Base-by-base conservation (phyloP, 2,888 invertebrate species). In the Cheilosia impressa region DNA sequence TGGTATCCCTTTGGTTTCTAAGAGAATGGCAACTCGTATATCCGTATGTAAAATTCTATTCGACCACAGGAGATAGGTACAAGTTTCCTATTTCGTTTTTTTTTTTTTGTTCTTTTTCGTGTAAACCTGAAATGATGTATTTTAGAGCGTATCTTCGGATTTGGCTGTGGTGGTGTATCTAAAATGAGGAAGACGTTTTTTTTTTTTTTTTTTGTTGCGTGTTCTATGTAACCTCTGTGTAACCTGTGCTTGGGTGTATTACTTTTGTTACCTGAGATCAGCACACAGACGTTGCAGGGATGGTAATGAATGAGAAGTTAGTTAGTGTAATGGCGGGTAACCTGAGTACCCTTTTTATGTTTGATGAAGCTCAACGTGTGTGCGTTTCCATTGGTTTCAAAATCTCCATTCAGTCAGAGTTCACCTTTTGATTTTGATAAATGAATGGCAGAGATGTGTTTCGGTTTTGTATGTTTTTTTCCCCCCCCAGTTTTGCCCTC, bases 381-480 rank as follows among this genome's bases (percentile, higher is more conserved):
- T 62, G 55, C 38, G 75, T 73, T 80, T 65, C 69, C 75, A 79
- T 75, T 79, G 79, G 79, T 80, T 84, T 84, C 75, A 43, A 57
- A 72, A 63, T 73, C 68, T 83, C 78, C 78, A 78, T 83, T 83
- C 78, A 82, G 68, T 13, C 4, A 4, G 38, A 73, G 62, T 31
- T 79, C 66, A 75, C 65, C 75, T 84, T 84, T 84, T 79, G 75
- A 75, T 84, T 83, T 79, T 76, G 84, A 84, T 84, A 80, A 84
- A 84, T 80, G 84, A 80, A 84, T 75, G 62, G 45, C 22, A 55
- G 47, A 58, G 38, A 53, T 43, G 24, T 62, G 31, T 10, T 17
- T 13, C 9, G 31, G 65, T 31, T 47, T 17, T 7, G 31, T 31
- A 5, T 27, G 9, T 41, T n/a, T 55, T 24, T 22, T 41, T 50